Evolutionary conservation across 2,888 invertebrate genomes (phyloP).

Genomic region (Lydus trimaculatus): DNA sequence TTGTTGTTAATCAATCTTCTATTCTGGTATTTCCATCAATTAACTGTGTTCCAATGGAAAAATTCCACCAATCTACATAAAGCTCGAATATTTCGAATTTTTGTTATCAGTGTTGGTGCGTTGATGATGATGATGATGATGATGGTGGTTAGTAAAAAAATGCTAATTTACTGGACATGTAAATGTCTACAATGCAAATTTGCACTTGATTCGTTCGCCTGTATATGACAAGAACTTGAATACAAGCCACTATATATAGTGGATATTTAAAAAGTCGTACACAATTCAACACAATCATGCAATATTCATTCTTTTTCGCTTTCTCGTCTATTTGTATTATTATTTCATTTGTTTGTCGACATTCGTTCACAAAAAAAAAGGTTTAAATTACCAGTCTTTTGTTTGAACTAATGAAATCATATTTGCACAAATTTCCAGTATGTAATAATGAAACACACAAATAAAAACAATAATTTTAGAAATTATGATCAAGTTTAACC

Average conservation of each 20-base stretch:
- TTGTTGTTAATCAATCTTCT: neutral
- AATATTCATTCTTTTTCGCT: neutral
- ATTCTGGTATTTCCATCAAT: constrained; percentile 2
- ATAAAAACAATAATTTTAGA: neutral
- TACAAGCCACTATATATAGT: constrained; percentile 10
- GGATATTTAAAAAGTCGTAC: constrained; percentile 22
- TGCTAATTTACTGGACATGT: constrained; percentile 37
- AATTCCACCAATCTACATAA: constrained; percentile 23
- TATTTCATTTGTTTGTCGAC: constrained; percentile 27
- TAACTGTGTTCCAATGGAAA: neutral
- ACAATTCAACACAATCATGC: constrained; percentile 20
- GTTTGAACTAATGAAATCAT: constrained; percentile 31
- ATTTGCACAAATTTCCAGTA: constrained; percentile 25
- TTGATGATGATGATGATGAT: neutral
- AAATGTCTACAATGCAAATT: constrained; percentile 37
- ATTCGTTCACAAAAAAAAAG: constrained; percentile 27
- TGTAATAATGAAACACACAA: constrained; percentile 3
- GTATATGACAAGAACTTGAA: constrained; percentile 27
- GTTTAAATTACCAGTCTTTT: constrained; percentile 29
- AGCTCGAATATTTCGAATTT: constrained; percentile 11
- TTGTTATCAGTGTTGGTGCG: neutral
- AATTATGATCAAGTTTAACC: neutral
- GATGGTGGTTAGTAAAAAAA: constrained; percentile 18
- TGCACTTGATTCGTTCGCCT: constrained; percentile 31
- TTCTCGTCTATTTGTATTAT: constrained; percentile 14